Base-by-base conservation (phyloP, 2,797 vertebrate species). In the Gymnopithys bicolor region DNA sequence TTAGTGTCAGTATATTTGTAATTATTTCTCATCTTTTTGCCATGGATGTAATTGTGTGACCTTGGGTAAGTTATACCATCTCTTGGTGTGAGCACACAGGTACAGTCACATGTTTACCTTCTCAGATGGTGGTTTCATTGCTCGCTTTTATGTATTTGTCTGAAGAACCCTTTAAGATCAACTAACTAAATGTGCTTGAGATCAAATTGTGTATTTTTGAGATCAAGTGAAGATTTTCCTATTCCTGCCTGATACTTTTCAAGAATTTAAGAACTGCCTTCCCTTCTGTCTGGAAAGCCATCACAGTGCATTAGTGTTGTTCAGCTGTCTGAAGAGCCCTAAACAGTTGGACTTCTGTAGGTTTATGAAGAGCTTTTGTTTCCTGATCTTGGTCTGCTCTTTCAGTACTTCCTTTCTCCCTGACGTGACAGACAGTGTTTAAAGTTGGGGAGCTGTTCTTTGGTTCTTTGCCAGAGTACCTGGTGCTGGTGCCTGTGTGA, bases 381-480 rank as follows among this genome's bases (percentile, higher is more conserved):
- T 74, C 64, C 63, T 39, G 27, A 17, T 80, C 46, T 83, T 49
- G 18, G 7, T 60, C 39, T 66, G 13, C 68, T 91, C 58, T 80
- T 66, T 43, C 67, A 60, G 51, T 39, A 17, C 15, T 56, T 90
- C 73, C 48, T 76, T 84, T 94, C 76, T 87, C 73, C 41, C 46
- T 76, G 64, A 43, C 43, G 55, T 92, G 81, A n/a, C 45, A 73
- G 62, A 43, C 28, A 4, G 19, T 80, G 35, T 89, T 70, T 48
- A 37, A 76, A 77, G 45, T 18, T 84, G 39, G 46, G 56, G 71
- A 69, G 48, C n/a, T 87, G 30, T 64, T 85, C 49, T 89, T 94
- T 81, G 51, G 33, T 87, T 93, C 80, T 92, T 83, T 95, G 75
- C 66, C 87, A 91, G 79, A 89, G 64, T 73, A 75, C 35, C 16